Evolutionary conservation across 2,797 vertebrate genomes (phyloP), one percentile per base, ranked within the genome.

Genomic region (Hemitrygon akajei): DNA sequence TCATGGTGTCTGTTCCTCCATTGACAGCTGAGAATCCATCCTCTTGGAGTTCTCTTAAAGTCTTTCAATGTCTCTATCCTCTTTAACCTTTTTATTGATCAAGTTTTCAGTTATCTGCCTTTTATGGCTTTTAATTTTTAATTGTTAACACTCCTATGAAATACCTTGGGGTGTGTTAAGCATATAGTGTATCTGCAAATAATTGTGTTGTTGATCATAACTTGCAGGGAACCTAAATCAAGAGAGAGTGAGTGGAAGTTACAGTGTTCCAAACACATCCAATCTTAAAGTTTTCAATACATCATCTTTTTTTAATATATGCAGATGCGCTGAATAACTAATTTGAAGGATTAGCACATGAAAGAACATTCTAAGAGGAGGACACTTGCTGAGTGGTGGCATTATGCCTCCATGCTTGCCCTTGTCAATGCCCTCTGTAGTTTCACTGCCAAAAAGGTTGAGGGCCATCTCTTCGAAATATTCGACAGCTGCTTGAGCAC

Each of bases 401-500:
- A 87, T 87, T 30, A 14, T n/a, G 84, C 58, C 58, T 87, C 84
- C 58, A 63, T 7, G 60, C 58, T 30, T 87, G 84, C 84, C 84
- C 84, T 87, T 87, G 58, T 87, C 84, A 87, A 87, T 63, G 84
- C 84, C 84, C 58, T 63, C 14, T 6, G 56, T 14, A 63, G 58
- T n/a, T 87, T 87, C 58, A 7, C 30, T 63, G 84, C 84, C 84
- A 87, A 63, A 63, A 87, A 18, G 27, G 58, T 60, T 34, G 30
- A 87, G 56, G 56, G 84, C 58, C 56, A 63, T 87, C 14, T 66
- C 14, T 34, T 87, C 30, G n/a, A 75, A 63, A 63, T 12, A 34
- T 87, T 87, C 30, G 84, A 63, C 84, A 87, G 84, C 84, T 63
- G 84, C 58, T 87, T 63, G n/a, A 16, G 16, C 84, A 87, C 84